Evolutionary conservation across 2,888 invertebrate genomes (phyloP), one percentile per base, ranked within the genome.

Genomic region (Phaonia tiefii): DNA sequence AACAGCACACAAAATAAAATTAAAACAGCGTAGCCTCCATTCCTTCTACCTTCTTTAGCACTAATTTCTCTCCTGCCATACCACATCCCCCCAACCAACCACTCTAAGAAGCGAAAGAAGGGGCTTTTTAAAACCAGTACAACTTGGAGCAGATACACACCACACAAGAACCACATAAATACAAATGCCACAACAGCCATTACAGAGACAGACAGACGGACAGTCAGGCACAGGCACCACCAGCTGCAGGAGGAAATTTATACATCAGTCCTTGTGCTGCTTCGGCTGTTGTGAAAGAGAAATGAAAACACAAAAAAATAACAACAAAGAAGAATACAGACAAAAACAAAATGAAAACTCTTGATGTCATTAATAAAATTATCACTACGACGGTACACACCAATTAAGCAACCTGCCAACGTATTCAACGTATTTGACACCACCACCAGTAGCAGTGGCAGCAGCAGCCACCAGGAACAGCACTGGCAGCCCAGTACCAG

Each of bases 351-450:
- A 79, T 67, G 75, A 84, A 85, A 84, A 84, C 84, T 86, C 85
- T 85, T 86, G 86, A 87, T 87, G 89, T 87, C 90, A 89, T 89
- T 89, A 89, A 89, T 89, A 89, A 89, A 89, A 89, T 89, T 89
- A 89, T 89, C 89, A 89, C 88, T 85, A 87, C 84, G 84, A 86
- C 84, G 85, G 85, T 84, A 86, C 86, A 87, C 88, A 88, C 87
- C 88, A 89, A 89, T 89, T 89, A 89, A 89, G 88, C 86, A 88
- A 89, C 86, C 89, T 89, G 89, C 89, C 89, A 89, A 86, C 86
- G 83, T 85, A 84, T 85, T 83, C 83, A 86, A 86, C 86, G 31
- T 31, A 88, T 86, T 86, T 87, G 87, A 88, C 87, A 78, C 76
- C 83, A 79, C 71, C 81, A 74, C 69, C 84, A 78, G 60, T 79